Percentiles rank a stretch among this genome's conserved stretches.
Evolutionary conservation across 2,113 vertebrate species (phyloP).

Genomic region (Aphyosemion australe): DNA sequence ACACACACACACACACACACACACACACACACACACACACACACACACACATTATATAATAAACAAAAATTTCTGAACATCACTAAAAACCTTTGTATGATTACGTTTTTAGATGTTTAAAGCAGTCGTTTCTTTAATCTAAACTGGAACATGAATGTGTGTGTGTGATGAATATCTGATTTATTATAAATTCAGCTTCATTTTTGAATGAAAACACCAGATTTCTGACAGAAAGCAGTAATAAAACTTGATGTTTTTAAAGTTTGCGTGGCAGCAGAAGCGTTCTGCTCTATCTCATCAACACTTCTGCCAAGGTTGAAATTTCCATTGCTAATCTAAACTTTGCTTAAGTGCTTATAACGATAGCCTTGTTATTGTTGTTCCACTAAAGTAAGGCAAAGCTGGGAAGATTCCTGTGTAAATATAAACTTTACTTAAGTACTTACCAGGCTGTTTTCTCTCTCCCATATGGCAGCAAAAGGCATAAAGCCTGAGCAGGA

Average conservation of each 20-base stretch:
- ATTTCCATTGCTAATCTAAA: conserved; percentile 86
- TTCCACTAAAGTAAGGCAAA: conserved; percentile 81
- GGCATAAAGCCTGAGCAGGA: conserved; percentile 69
- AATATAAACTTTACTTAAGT: conserved; percentile 87
- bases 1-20: no score
- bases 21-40: no score
- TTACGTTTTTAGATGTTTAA: no score
- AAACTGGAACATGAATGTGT: no score
- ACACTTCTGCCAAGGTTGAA: conserved; percentile 79
- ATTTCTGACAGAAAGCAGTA: neutral
- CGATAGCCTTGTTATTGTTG: conserved; percentile 81
- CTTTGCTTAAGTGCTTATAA: conserved; percentile 85
- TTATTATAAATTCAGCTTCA: no score
- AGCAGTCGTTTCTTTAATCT: no score
- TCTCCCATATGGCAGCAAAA: conserved; percentile 66
- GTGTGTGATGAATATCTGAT: no score
- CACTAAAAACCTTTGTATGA: no score
- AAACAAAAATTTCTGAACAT: no score
- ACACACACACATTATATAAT: no score
- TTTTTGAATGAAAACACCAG: no score
- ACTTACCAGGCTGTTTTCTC: conserved; percentile 78
- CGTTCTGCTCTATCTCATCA: conserved; percentile 58
- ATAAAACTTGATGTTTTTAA: neutral
- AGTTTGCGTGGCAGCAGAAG: conserved; percentile 52
- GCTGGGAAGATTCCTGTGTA: conserved; percentile 78